phyloP scores from a whole-genome alignment of 2,888 invertebrate genomes.

The Aplocera efformata region DNA sequence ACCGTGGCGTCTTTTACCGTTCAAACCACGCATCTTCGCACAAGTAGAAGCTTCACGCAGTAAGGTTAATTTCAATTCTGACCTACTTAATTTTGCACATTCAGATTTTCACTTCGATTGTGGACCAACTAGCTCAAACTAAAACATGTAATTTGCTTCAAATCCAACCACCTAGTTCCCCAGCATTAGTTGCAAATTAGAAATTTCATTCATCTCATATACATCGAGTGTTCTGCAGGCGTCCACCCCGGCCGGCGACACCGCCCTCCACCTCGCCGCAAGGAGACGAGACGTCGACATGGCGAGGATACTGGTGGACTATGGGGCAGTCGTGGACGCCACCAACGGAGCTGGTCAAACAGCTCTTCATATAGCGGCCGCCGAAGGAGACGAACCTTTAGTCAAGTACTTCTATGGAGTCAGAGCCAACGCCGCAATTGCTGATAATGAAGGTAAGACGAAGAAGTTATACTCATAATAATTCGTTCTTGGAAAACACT shows the following conservation, averaged over 20 bases:
- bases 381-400: conserved; percentile 95
- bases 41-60: too few relatives aligned
- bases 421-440: conserved; percentile 95
- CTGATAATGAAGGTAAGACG: conserved; percentile 91
- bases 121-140: too few relatives aligned
- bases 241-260: conserved; percentile 92
- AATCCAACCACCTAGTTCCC: too few relatives aligned
- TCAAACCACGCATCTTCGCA: too few relatives aligned
- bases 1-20: too few relatives aligned
- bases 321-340: conserved; percentile 94
- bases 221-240: conserved; percentile 69
- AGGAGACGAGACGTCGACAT: conserved; percentile 95
- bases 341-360: conserved; percentile 97
- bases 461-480: too few relatives aligned
- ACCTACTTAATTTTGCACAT: too few relatives aligned
- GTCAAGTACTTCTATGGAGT: conserved; percentile 98
- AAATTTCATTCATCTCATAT: background rate
- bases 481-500: too few relatives aligned
- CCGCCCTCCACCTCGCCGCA: conserved; percentile 97
- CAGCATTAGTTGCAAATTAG: background rate
- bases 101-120: too few relatives aligned
- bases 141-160: too few relatives aligned
- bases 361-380: conserved; percentile 96
- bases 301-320: conserved; percentile 94
- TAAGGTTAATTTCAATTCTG: conserved; percentile 1